phyloP scores from a whole-genome alignment of 2,888 invertebrate genomes.

The Morpho helenor region DNA sequence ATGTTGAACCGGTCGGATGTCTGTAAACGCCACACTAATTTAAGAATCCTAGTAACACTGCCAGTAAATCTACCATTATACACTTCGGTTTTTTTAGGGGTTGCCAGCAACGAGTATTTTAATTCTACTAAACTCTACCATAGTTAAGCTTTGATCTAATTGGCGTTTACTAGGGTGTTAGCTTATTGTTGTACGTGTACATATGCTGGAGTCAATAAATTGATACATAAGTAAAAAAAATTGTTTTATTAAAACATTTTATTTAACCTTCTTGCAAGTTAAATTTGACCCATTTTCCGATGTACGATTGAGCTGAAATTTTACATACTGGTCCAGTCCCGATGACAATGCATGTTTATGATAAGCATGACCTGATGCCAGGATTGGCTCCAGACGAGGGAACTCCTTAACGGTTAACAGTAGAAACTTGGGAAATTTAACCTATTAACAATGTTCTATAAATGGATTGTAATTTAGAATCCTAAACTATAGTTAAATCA shows the following conservation, averaged over 20 bases:
- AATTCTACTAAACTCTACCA: slow-evolving; percentile 18
- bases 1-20: slow-evolving; percentile 7
- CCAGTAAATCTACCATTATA: slow-evolving; percentile 12
- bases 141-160: slow-evolving; percentile 12
- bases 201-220: slow-evolving; percentile 62
- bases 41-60: slow-evolving; percentile 19
- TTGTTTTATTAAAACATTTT: slow-evolving; percentile 14
- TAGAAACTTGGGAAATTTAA: no score
- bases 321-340: no score
- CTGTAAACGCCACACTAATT: slow-evolving; percentile 21
- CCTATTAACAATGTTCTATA: no score
- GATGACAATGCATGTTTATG: no score
- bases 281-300: no score
- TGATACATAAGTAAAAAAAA: slow-evolving; percentile 39
- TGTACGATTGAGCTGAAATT: no score
- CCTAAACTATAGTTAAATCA: no score
- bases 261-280: no score
- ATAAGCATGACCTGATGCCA: no score
- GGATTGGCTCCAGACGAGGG: no score
- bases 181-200: slow-evolving; percentile 50
- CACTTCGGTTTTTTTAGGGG: slow-evolving; percentile 4
- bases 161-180: slow-evolving; percentile 36
- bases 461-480: no score
- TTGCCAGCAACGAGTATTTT: slow-evolving; percentile 2
- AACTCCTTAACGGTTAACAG: no score